Evolutionary conservation across 1,140 invertebrate genomes (phyloP), one percentile per base, ranked within the genome.

Genomic region (Idris sp.): DNA sequence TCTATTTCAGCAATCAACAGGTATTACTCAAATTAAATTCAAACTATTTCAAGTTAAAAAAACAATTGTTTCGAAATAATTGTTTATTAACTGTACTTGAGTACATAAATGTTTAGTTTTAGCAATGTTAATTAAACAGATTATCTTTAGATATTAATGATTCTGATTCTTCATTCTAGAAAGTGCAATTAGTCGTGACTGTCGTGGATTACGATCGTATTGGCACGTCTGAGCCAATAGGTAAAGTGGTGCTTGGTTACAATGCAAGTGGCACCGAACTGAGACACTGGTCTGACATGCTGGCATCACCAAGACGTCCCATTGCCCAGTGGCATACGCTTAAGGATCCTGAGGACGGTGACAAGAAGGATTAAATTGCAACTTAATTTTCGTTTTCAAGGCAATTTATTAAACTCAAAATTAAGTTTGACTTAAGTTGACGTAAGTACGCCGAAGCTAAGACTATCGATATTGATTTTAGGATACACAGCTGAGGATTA

Each of bases 191-290:
- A 89, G 93, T 97, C 83, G 95, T 99, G 78, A 99, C 98, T 43
- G 98, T 99, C 77, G 98, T 99, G 84, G 98, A 99, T 89, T 99
- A 99, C 88, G 98, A 99, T 91, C 95, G 98, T 87, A 99, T 99
- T 87, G 98, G 98, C 38, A 99, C 98, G 36, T 99, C 97, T 74
- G 98, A 99, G 88, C 97, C 98, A 11, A 99, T 99, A 84, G 98
- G 98, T 71, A 96, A 98, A 88, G 96, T 96, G 65, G 91, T 99
- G 54, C 91, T 99, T 73, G 98, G 98, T 36, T 99, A 98, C 89
- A 98, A 97, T 88, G 97, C 97, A 77, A 96, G 93, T 68, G 98
- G 98, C 54, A 98, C 97, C 13, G 98, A 99, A 87, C 90, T 99
- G 40, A 93, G 98, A 78, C 98, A 99, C 88, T 99, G 98, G 98